Evolutionary conservation across 2,797 vertebrate genomes (phyloP).

Genomic region (Euthynnus affinis): DNA sequence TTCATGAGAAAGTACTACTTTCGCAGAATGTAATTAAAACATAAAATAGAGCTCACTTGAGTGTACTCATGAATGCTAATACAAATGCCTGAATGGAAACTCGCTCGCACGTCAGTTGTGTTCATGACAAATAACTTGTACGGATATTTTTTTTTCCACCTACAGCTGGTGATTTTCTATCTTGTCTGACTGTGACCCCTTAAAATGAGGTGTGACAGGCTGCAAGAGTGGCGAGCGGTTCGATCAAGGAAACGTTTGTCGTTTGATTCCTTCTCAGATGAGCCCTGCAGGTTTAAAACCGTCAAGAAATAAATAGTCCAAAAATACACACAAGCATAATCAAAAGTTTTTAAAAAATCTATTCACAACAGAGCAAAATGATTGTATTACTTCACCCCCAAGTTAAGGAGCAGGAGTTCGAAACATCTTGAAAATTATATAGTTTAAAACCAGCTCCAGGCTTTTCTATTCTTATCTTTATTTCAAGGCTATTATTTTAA

Average conservation of each 20-base stretch:
- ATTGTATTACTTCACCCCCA: not conserved
- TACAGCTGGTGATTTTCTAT: not conserved
- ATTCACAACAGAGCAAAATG: not conserved
- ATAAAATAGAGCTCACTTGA: not conserved
- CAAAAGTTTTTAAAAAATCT: not conserved
- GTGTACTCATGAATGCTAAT: not conserved
- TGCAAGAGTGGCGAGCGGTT: not conserved
- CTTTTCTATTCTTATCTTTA: not conserved
- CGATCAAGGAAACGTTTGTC: not conserved
- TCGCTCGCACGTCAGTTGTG: not conserved
- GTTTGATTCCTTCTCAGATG: not conserved
- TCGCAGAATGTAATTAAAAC: not conserved
- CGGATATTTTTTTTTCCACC: not conserved
- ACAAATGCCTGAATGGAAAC: not conserved
- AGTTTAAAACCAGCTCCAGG: not conserved
- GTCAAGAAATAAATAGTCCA: not conserved
- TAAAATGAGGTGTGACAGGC: conserved; percentile 12
- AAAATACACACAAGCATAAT: not conserved
- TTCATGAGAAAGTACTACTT: not conserved
- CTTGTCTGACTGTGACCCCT: not conserved
- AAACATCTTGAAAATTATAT: not conserved
- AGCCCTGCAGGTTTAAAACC: not conserved
- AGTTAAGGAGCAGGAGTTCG: not conserved
- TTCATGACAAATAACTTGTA: not conserved
- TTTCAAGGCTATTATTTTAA: not conserved